These are phyloP conservation scores for Cotesia glomerata DNA, from an alignment of 1,140 invertebrate species.

Conservation along the genomic window DNA sequence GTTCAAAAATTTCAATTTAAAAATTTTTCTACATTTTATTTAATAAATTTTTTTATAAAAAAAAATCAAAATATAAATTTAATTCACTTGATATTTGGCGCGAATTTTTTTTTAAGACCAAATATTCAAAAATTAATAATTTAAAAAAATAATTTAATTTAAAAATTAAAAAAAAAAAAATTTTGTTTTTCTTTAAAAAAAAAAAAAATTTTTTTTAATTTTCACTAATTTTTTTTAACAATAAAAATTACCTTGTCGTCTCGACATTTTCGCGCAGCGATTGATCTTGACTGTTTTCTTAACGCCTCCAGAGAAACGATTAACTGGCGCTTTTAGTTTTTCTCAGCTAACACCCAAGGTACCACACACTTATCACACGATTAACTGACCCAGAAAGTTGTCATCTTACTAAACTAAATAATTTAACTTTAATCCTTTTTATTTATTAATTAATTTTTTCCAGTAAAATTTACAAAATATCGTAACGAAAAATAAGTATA, in stretches of 20 bases:
- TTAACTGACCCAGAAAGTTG: slow-evolving; percentile 27
- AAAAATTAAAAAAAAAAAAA: neutral
- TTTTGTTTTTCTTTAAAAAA: neutral
- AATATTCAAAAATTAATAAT: no score
- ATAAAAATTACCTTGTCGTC: slow-evolving; percentile 55
- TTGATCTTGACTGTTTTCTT: slow-evolving; percentile 72
- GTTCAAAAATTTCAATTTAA: no score
- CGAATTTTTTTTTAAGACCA: no score
- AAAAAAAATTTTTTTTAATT: neutral
- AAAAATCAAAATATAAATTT: no score
- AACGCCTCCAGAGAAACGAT: slow-evolving; percentile 70
- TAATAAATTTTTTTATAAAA: no score
- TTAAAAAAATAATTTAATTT: neutral
- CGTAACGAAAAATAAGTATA: no score
- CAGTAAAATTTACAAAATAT: no score
- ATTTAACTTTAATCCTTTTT: no score
- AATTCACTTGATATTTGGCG: no score
- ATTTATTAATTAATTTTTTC: no score
- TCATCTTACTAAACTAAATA: no score
- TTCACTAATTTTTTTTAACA: neutral
- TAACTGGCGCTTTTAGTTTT: slow-evolving; percentile 27
- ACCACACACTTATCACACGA: slow-evolving; percentile 25
- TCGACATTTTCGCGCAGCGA: slow-evolving; percentile 72
- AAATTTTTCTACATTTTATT: no score
- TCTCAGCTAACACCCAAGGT: slow-evolving; percentile 23